phyloP scores from a whole-genome alignment of 1,140 invertebrate species.

The Vanessa tameamea region DNA sequence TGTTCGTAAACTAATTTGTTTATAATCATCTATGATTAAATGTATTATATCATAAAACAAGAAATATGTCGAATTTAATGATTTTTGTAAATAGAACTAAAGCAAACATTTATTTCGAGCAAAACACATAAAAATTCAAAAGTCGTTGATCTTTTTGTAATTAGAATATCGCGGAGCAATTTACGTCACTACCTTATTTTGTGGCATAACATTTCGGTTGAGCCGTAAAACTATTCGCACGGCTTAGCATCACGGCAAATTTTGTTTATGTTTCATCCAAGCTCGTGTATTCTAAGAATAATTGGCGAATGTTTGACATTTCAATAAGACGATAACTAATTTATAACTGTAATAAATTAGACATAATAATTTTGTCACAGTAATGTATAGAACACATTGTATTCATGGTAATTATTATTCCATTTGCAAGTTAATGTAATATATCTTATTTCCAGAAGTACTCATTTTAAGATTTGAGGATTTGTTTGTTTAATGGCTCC shows the following conservation, averaged over 20 bases:
- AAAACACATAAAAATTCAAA: constrained; percentile 21
- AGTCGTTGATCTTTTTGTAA: constrained; percentile 27
- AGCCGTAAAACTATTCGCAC: constrained; percentile 26
- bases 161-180: constrained; percentile 24
- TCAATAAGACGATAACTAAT: no score
- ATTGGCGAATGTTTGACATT: background rate
- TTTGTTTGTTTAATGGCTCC: no score
- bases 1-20: constrained; percentile 8
- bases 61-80: constrained; percentile 5
- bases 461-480: no score
- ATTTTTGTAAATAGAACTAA: constrained; percentile 12
- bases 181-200: constrained; percentile 22
- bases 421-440: no score
- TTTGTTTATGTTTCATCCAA: constrained; percentile 15
- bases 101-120: background rate
- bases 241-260: constrained; percentile 16
- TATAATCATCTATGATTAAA: constrained; percentile 9
- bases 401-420: no score
- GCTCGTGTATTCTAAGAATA: constrained; percentile 2
- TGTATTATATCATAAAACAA: constrained; percentile 5
- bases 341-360: no score
- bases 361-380: no score
- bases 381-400: no score
- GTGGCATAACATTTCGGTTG: constrained; percentile 23
- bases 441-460: no score